Conservation (phyloP, 2,797 vertebrate species). For the Allobates femoralis region DNA sequence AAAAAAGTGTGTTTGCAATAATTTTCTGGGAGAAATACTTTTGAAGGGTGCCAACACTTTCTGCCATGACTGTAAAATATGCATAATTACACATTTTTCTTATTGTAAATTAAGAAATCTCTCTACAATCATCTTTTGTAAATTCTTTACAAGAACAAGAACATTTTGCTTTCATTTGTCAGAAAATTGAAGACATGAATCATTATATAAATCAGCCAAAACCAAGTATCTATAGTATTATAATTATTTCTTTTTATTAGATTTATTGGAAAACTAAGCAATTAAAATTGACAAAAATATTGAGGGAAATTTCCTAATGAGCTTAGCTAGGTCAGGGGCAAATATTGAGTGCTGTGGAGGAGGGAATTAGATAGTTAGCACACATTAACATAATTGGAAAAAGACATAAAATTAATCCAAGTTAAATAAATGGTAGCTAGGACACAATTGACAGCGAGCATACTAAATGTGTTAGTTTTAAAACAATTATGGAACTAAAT, state of each 20-base stretch:
- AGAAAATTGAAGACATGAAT: slow-evolving; percentile 7
- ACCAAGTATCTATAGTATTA: slow-evolving; percentile 34
- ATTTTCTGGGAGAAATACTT: no score
- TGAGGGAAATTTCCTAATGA: slow-evolving; percentile 56
- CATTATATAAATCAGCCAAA: slow-evolving; percentile 49
- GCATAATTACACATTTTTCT: no score
- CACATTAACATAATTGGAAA: slow-evolving; percentile 53
- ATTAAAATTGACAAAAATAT: slow-evolving; percentile 62
- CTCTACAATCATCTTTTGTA: neutral
- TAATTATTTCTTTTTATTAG: slow-evolving; percentile 43
- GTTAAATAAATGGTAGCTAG: slow-evolving; percentile 28
- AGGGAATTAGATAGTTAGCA: slow-evolving; percentile 53
- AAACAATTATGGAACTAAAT: neutral
- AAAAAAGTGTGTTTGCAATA: no score
- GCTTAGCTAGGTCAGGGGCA: slow-evolving; percentile 58
- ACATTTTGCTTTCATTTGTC: slow-evolving; percentile 21
- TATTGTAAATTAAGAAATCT: neutral
- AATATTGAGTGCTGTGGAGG: slow-evolving; percentile 49
- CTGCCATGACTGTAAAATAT: no score
- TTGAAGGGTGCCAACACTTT: no score
- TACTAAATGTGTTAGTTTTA: neutral
- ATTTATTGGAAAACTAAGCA: slow-evolving; percentile 55
- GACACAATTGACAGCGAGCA: neutral
- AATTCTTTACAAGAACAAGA: slow-evolving; percentile 8
- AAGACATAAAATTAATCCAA: slow-evolving; percentile 26